A percentile compares a stretch with the other conserved stretches of the same genome.
phyloP scores from a whole-genome alignment of 1,140 invertebrate genomes.

The Drosophila jambulina region DNA sequence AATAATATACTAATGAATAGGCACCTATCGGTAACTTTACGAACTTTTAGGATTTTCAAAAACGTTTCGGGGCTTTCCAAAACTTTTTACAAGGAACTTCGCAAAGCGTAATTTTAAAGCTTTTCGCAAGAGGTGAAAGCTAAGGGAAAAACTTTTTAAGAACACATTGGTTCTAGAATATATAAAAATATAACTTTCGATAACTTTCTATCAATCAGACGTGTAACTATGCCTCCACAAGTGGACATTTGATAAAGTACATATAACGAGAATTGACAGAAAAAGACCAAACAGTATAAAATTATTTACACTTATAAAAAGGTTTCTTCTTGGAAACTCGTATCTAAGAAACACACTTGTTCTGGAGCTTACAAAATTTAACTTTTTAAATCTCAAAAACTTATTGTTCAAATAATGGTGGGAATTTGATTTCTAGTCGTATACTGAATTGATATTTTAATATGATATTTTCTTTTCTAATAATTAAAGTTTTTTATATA shows the following conservation, averaged over 20 bases:
- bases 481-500: no score
- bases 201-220: not conserved
- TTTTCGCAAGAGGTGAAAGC: not conserved
- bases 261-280: not conserved
- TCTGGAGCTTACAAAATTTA: not conserved
- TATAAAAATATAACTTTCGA: not conserved
- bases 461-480: no score
- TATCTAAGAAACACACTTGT: not conserved
- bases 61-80: not conserved
- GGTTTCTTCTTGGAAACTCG: not conserved
- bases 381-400: no score
- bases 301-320: no score
- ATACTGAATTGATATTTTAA: no score
- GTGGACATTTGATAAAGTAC: no score
- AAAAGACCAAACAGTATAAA: no score
- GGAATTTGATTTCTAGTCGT: no score
- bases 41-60: not conserved
- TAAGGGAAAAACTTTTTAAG: not conserved
- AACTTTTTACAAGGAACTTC: not conserved
- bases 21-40: not conserved
- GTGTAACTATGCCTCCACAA: not conserved
- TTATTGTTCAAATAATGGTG: no score
- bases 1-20: not conserved
- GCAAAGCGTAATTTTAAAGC: not conserved
- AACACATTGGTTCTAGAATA: not conserved